Base-by-base conservation (phyloP, 2,797 vertebrate species). In the Pseudopleuronectes americanus region DNA sequence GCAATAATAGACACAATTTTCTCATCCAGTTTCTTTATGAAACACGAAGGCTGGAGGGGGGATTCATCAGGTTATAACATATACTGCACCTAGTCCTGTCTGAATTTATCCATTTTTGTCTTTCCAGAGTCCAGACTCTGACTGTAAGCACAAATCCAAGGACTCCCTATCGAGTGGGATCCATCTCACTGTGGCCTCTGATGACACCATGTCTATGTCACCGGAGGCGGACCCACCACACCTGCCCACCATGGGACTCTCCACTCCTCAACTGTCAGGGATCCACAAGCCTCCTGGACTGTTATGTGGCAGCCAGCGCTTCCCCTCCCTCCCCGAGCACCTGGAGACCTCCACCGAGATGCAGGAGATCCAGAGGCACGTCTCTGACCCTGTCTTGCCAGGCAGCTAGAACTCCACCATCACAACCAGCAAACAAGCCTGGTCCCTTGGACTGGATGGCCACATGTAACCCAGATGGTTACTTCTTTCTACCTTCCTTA, bases 311-410 rank as follows among this genome's bases (percentile, higher is more conserved):
- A 93, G 93, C 84, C 90, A 93, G 71, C 96, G 92, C 6, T 97
- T 96, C 86, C 95, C 96, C 48, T 99, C 97, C 26, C 96, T 98
- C 65, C 97, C 97, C 0, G 96, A 97, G 87, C 93, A 95, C 79
- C 94, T 98, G 71, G 93, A 96, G 88, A 92, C 90, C 57, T 80
- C 92, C 52, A 57, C 90, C 0, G 93, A 92, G 83, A 89, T 68
- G 84, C 93, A 87, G 77, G 95, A 96, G 90, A 95, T 96, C 89
- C 96, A 96, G 88, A 96, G 96, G 94, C 95, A 97, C 36, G 86
- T 94, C 78, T 99, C 97, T 17, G 95, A 98, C 87, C 96, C 97
- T 0, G 79, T 95, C 79, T 90, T 97, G 52, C 93, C 95, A 1
- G 94, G 94, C 71, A 97, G 95, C 94, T 98, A 97, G 92, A 93